Evolutionary conservation across 2,888 invertebrate genomes (phyloP), one percentile per base, ranked within the genome.

Genomic region (Hedychridium roseum): DNA sequence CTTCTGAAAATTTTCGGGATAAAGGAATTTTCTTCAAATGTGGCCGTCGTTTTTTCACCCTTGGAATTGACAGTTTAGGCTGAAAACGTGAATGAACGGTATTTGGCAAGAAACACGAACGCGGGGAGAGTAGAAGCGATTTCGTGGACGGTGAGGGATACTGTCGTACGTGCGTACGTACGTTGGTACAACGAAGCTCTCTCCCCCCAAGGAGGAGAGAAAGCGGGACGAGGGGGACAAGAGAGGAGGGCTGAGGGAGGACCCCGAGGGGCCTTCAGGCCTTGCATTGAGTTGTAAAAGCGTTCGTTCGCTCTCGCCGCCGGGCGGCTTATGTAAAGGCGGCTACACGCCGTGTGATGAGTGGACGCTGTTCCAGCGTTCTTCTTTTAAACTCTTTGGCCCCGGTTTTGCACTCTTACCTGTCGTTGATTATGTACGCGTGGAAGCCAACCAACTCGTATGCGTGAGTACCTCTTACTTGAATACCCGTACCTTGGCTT

Each of bases 291-390:
- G 78, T 78, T 78, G 78, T 78, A 79, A 79, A 76, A 76, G 76
- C 77, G 72, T 70, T 73, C 64, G 75, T 70, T 73, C 69, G 77
- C 66, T 70, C 70, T 72, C 70, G 70, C 74, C 73, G 76, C 71
- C 70, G 66, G 71, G 73, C 72, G 74, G 76, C 74, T 75, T 78
- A 76, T 78, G 78, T 76, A 76, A 78, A 78, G 70, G 74, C 76
- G 75, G 66, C 76, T 74, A 75, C 78, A 76, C 71, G 77, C 77
- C 78, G 76, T 71, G 78, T 78, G 78, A 78, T 78, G 78, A 78
- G 76, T 76, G 76, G 78, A 78, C 54, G 76, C 74, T 77, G 78
- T 77, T 74, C 68, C 70, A 62, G 60, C 72, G 71, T 76, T 60
- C 73, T 72, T 73, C 75, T 73, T 76, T 75, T 71, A 66, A 72